Evolutionary conservation across 1,140 invertebrate species (phyloP), one percentile per base, ranked within the genome.

Genomic region (Scaptodrosophila lebanonensis): DNA sequence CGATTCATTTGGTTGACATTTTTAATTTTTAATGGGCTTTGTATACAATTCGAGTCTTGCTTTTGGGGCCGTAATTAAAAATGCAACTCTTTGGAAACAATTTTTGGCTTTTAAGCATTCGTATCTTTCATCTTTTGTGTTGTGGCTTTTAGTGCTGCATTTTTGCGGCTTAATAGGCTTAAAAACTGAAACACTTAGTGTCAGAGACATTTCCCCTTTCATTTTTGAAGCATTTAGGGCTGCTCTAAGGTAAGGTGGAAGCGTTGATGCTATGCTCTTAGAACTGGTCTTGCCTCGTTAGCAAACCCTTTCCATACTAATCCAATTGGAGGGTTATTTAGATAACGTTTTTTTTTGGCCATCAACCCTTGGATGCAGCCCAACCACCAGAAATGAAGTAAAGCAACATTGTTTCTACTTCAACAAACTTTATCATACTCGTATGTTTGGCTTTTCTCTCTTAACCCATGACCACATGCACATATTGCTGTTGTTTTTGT

Each of bases 1-100:
- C n/a, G n/a, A 15, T 1, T 15, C 25, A 44, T 44, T 29, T 18
- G 27, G 6, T 56, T 42, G n/a, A 20, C 29, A 47, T 52, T 66
- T 36, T 36, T 13, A 61, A 70, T 52, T 66, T 58, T 39, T 79
- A 79, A 77, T 77, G 73, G 73, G 20, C 53, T 79, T 53, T 58
- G 43, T 51, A 77, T 77, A 51, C 72, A 48, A 76, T 66, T 76
- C 9, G 56, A 35, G 11, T 51, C 12, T 11, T 12, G 9, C 36
- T 49, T 35, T 33, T 60, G 39, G 7, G 44, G 51, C 8, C 3
- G 64, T 77, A 77, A 77, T 77, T 77, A 73, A 77, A 79, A 61
- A 48, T 56, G 67, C 67, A 67, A 67, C 47, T 72, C 57, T 43
- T 66, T 57, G 52, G n/a, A n/a, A n/a, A n/a, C 11, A 13, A 7